Conservation (phyloP, 2,113 vertebrate species). For the Protomyctophum bolini region DNA sequence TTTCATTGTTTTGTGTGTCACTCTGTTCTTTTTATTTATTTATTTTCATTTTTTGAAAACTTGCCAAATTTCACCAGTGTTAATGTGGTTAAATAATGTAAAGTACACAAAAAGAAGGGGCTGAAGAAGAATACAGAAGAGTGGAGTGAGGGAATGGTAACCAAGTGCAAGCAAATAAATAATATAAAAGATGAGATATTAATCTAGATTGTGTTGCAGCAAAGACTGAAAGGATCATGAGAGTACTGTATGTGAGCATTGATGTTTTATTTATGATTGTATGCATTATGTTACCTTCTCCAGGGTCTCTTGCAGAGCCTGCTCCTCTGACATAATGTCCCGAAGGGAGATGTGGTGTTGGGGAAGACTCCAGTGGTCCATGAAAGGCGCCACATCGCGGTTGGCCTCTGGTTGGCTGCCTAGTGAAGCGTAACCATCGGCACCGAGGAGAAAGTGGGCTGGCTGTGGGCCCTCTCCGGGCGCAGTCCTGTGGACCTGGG, state of each 20-base stretch:
- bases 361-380: constrained; percentile 90
- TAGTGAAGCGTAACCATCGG: constrained; percentile 44
- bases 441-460: constrained; percentile 36
- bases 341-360: constrained; percentile 88
- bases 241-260: constrained; percentile 1
- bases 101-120: no score
- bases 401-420: constrained; percentile 50
- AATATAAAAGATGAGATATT: neutral
- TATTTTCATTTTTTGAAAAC: no score
- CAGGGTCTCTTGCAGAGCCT: constrained; percentile 85
- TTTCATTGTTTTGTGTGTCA: no score
- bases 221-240: neutral
- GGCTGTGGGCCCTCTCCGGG: constrained; percentile 35
- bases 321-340: constrained; percentile 94
- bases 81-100: no score
- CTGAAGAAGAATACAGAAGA: no score
- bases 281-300: constrained; percentile 78
- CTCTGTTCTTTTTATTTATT: no score
- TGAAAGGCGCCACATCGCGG: constrained; percentile 75
- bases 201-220: neutral
- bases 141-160: neutral
- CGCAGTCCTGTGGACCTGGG: constrained; percentile 16
- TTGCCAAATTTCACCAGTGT: no score
- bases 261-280: neutral
- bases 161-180: neutral